Conservation (phyloP, 1,140 invertebrate genomes). For the Agraylea sexmaculata region DNA sequence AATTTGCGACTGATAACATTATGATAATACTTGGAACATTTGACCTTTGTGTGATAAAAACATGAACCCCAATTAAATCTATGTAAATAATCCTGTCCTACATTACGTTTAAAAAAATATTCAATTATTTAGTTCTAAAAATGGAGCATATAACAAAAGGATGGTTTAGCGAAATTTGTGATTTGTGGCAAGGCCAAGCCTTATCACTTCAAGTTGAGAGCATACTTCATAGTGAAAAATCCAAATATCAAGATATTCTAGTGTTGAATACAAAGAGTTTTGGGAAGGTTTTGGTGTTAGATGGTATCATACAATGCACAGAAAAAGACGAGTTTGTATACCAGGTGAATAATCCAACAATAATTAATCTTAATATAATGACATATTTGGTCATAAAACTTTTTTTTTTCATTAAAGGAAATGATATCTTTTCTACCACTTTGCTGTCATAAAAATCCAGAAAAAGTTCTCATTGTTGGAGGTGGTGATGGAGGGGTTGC, state of each 20-base stretch:
- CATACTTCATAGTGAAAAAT: slow-evolving; percentile 70
- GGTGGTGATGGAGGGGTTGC: slow-evolving; percentile 96
- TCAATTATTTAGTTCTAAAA: no score
- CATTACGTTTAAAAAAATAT: no score
- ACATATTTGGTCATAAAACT: neutral
- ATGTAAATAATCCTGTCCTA: no score
- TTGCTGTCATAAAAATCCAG: slow-evolving; percentile 81
- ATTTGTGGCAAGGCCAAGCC: slow-evolving; percentile 84
- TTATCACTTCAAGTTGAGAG: slow-evolving; percentile 82
- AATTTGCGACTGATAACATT: no score
- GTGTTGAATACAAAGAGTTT: slow-evolving; percentile 85
- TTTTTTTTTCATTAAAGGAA: slow-evolving; percentile 45
- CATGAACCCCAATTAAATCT: no score
- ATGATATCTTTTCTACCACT: slow-evolving; percentile 94
- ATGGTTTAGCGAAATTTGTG: slow-evolving; percentile 85
- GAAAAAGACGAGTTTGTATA: slow-evolving; percentile 95
- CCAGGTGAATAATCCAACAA: slow-evolving; percentile 46
- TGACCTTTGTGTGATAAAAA: no score
- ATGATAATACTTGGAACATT: no score
- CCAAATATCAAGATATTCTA: slow-evolving; percentile 80
- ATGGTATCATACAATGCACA: slow-evolving; percentile 95
- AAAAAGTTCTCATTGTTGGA: slow-evolving; percentile 90
- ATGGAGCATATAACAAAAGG: slow-evolving; percentile 56
- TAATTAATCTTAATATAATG: neutral
- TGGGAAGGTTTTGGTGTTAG: slow-evolving; percentile 81